These are phyloP conservation scores for Mallotus villosus DNA, from an alignment of 2,797 vertebrate species.

Conservation along the genomic window DNA sequence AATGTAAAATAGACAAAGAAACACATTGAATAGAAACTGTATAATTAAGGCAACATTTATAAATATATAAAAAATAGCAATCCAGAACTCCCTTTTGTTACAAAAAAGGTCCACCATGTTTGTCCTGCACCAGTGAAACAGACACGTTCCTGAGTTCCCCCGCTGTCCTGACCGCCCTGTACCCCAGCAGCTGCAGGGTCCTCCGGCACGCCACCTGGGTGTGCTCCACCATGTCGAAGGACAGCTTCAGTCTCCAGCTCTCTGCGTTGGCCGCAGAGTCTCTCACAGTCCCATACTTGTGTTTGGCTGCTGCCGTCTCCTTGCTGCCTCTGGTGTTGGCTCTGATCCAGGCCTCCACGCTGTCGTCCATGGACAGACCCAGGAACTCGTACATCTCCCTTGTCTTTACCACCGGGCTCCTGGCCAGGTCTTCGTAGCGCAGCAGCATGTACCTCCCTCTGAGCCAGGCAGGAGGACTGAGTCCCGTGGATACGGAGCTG, in stretches of 20 bases:
- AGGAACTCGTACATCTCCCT: constrained; percentile 92
- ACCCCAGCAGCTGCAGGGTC: constrained; percentile 88
- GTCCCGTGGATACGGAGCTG: constrained; percentile 87
- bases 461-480: constrained; percentile 85
- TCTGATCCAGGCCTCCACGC: constrained; percentile 89
- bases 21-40: constrained; percentile 50
- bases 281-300: constrained; percentile 90
- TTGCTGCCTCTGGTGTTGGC: constrained; percentile 89
- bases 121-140: constrained; percentile 88
- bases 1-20: constrained; percentile 9
- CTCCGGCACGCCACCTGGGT: constrained; percentile 88
- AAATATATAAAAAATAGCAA: constrained; percentile 82
- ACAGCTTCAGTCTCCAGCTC: constrained; percentile 92
- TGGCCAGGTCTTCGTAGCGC: constrained; percentile 92
- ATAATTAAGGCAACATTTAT: constrained; percentile 89
- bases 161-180: constrained; percentile 81
- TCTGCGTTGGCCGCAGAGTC: constrained; percentile 91
- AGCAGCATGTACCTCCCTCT: constrained; percentile 95
- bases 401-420: constrained; percentile 88
- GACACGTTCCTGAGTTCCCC: constrained; percentile 91
- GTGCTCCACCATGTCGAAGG: constrained; percentile 90
- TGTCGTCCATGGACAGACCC: constrained; percentile 85
- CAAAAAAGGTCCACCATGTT: constrained; percentile 88
- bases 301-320: constrained; percentile 78
- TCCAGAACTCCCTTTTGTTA: constrained; percentile 76